phyloP scores from a whole-genome alignment of 1,140 invertebrate genomes.

The Whitmania pigra region DNA sequence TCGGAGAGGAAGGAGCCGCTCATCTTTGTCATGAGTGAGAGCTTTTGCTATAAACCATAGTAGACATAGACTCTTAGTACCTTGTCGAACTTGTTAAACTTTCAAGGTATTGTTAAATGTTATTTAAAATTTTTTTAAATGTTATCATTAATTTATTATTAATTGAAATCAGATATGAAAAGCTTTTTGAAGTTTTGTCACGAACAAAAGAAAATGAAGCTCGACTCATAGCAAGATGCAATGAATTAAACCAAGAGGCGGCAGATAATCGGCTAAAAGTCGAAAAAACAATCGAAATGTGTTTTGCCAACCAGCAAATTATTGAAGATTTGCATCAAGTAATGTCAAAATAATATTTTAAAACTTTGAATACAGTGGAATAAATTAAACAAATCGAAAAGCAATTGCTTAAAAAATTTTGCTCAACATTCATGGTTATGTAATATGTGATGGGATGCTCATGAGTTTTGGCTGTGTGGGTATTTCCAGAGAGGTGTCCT shows the following conservation, averaged over 20 bases:
- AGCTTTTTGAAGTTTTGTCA: constrained; percentile 42
- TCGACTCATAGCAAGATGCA: constrained; percentile 43
- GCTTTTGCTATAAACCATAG: not conserved
- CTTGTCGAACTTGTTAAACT: not conserved
- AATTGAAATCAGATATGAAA: constrained; percentile 36
- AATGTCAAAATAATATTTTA: constrained; percentile 29
- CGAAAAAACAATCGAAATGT: constrained; percentile 39
- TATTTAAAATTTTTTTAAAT: too few relatives aligned
- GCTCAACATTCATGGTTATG: too few relatives aligned
- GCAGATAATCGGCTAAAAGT: constrained; percentile 33
- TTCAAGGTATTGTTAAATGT: not conserved
- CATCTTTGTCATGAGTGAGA: constrained; percentile 8
- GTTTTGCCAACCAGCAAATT: constrained; percentile 43
- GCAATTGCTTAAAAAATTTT: too few relatives aligned
- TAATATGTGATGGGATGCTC: too few relatives aligned
- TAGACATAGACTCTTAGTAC: too few relatives aligned
- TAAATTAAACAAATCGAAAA: too few relatives aligned
- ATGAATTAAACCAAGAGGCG: constrained; percentile 31
- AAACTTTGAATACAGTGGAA: not conserved
- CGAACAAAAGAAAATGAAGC: constrained; percentile 45
- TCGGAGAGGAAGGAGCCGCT: not conserved
- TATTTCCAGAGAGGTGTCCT: too few relatives aligned
- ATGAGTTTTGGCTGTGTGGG: too few relatives aligned
- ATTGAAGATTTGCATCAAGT: constrained; percentile 40
- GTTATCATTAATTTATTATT: too few relatives aligned